phyloP scores from a whole-genome alignment of 2,888 invertebrate species.

The Bembecia ichneumoniformis region DNA sequence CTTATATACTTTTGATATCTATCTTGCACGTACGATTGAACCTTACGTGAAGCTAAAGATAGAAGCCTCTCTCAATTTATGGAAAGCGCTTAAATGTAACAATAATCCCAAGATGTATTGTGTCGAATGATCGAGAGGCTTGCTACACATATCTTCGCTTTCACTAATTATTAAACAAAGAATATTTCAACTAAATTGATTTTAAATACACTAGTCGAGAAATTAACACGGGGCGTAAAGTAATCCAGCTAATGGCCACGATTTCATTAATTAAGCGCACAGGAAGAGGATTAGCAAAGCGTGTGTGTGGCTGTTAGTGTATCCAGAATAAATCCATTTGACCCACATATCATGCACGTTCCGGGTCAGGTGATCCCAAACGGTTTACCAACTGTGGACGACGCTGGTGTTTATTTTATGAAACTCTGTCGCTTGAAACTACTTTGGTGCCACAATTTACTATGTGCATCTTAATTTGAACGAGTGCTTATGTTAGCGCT shows the following conservation, averaged over 20 bases:
- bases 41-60: no score
- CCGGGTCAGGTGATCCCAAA: slow-evolving; percentile 4
- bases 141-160: no score
- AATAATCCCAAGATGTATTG: no score
- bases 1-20: no score
- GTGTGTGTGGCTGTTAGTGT: slow-evolving; percentile 8
- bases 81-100: no score
- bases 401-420: background rate
- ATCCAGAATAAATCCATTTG: slow-evolving; percentile 28
- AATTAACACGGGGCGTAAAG: background rate
- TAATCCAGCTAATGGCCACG: background rate
- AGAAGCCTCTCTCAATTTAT: no score
- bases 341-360: slow-evolving; percentile 12
- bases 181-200: no score
- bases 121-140: no score
- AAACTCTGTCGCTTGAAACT: background rate
- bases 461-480: background rate
- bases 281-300: slow-evolving; percentile 12
- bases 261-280: slow-evolving; percentile 1
- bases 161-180: no score
- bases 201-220: no score
- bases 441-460: background rate
- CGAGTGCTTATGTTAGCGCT: background rate
- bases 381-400: slow-evolving; percentile 10
- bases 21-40: no score